Evolutionary conservation across 2,888 invertebrate genomes (phyloP).

Genomic region (Drosophila lacicola): DNA sequence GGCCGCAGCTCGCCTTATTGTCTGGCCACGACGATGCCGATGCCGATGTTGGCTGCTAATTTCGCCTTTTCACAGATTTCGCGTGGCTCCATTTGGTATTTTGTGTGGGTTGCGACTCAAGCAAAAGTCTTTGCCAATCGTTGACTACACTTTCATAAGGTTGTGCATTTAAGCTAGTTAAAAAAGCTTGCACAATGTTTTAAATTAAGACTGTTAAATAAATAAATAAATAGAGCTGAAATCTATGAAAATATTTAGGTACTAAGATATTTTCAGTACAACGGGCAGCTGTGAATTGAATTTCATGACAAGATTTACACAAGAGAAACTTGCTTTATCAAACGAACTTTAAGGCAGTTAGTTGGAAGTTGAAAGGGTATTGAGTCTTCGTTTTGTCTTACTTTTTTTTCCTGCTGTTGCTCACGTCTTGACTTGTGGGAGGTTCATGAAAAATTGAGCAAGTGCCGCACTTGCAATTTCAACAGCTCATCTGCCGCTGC

Average conservation of each 20-base stretch:
- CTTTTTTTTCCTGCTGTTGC: neutral
- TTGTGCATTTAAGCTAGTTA: neutral
- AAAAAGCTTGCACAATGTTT: neutral
- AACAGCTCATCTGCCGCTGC: constrained; percentile 77
- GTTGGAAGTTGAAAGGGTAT: too few species aligned
- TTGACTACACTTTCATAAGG: neutral
- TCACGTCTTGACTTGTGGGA: constrained; percentile 60
- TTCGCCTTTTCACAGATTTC: constrained; percentile 76
- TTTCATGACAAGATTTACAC: too few species aligned
- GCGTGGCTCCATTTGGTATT: constrained; percentile 42
- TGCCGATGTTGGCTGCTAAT: constrained; percentile 64
- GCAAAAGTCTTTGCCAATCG: constrained; percentile 28
- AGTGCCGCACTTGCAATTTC: constrained; percentile 79
- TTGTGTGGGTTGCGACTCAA: constrained; percentile 40
- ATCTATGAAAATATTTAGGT: too few species aligned
- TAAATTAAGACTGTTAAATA: too few species aligned
- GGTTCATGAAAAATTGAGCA: constrained; percentile 78
- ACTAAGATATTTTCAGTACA: too few species aligned
- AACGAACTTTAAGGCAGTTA: too few species aligned
- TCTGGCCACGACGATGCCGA: constrained; percentile 62
- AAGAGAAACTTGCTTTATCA: too few species aligned
- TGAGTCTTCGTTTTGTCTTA: constrained; percentile 6
- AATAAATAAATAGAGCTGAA: too few species aligned
- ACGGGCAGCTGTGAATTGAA: too few species aligned
- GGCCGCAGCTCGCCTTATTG: constrained; percentile 74